These are phyloP conservation scores for Rotaria socialis DNA, from an alignment of 2,888 invertebrate species.

Conservation along the genomic window DNA sequence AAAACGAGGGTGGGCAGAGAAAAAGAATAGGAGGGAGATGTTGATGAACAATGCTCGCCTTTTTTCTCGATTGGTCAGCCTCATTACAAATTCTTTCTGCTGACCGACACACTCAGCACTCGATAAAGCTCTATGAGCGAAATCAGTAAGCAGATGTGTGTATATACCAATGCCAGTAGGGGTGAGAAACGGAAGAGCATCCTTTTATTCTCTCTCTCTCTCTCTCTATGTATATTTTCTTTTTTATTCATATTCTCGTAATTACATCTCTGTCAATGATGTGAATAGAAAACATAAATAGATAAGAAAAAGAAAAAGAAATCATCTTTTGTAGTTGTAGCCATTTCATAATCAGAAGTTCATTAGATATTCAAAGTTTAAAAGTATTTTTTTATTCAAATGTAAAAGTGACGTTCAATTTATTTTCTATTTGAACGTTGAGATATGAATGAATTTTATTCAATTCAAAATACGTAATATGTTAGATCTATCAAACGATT, in stretches of 20 bases:
- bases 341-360: not conserved
- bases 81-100: constrained; percentile 12
- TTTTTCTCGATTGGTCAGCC: constrained; percentile 14
- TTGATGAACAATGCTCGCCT: constrained; percentile 12
- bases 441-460: not conserved
- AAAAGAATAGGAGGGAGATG: not conserved
- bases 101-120: not conserved
- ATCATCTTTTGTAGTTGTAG: not conserved
- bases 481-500: not conserved
- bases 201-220: not conserved
- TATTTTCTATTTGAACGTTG: not conserved
- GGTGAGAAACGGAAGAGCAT: constrained; percentile 16
- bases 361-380: constrained; percentile 29
- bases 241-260: not conserved
- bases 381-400: not conserved
- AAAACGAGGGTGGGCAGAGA: not conserved
- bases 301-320: not conserved
- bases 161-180: not conserved
- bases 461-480: not conserved
- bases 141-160: constrained; percentile 26
- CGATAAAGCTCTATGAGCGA: not conserved
- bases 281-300: constrained; percentile 29
- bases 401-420: not conserved
- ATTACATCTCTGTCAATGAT: constrained; percentile 18
- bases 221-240: not conserved